Percentiles rank a stretch among this genome's conserved stretches.
These are phyloP conservation scores for Caenorhabditis macrosperma DNA, from an alignment of 2,888 invertebrate species.

Conservation along the genomic window DNA sequence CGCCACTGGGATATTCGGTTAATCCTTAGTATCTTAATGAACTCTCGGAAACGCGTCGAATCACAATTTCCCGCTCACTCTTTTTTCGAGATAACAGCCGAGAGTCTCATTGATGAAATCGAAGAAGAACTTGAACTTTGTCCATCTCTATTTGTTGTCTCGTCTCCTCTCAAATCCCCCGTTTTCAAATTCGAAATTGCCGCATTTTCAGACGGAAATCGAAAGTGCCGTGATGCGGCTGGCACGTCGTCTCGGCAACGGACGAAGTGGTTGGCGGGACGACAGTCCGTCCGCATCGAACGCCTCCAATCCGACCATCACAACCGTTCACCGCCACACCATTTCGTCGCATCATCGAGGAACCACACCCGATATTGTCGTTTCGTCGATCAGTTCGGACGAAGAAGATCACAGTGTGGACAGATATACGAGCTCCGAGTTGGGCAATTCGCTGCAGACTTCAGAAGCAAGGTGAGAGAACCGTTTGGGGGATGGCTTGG, in stretches of 20 bases:
- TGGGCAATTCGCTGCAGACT: constrained; percentile 64
- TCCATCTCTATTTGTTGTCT: too few species aligned
- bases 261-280: constrained; percentile 59
- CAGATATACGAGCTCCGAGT: constrained; percentile 64
- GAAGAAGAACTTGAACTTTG: too few species aligned
- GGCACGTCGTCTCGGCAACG: constrained; percentile 73
- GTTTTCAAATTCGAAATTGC: too few species aligned
- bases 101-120: too few species aligned
- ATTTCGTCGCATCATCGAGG: constrained; percentile 60
- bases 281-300: constrained; percentile 45
- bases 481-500: too few species aligned
- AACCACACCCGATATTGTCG: constrained; percentile 75
- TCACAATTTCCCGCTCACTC: background rate
- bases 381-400: constrained; percentile 76
- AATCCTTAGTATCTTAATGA: constrained; percentile 1
- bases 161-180: too few species aligned
- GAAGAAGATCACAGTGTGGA: constrained; percentile 70
- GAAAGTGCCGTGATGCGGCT: constrained; percentile 77
- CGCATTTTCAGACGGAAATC: constrained; percentile 73
- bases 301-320: constrained; percentile 12
- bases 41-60: background rate
- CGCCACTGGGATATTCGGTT: background rate
- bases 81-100: background rate
- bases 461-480: constrained; percentile 64
- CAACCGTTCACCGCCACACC: constrained; percentile 49